Evolutionary conservation across 2,113 vertebrate genomes (phyloP).

Genomic region (Brachypteracias leptosomus): DNA sequence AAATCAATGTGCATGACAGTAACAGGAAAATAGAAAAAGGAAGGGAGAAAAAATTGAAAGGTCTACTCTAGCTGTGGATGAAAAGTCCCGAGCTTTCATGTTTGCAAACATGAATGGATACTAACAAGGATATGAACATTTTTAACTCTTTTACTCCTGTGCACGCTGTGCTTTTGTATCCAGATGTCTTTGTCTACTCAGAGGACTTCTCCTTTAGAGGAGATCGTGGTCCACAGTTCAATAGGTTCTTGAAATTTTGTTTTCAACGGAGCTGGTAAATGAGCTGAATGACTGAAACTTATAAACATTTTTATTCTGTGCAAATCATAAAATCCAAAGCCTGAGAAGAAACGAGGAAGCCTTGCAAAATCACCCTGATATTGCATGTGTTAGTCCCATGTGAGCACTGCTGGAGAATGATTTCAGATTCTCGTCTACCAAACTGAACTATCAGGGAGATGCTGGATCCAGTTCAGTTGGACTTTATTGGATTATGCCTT

Average conservation of each 20-base stretch:
- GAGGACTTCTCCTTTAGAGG: neutral
- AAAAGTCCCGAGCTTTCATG: neutral
- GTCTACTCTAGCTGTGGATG: neutral
- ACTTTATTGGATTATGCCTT: neutral
- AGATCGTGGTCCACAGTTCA: neutral
- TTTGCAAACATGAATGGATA: neutral
- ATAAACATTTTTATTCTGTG: neutral
- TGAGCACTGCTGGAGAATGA: neutral
- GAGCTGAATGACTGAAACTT: neutral
- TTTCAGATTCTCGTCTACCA: neutral
- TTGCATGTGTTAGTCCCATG: neutral
- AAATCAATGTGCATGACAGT: neutral
- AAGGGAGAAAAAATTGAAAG: neutral
- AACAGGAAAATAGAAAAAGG: neutral
- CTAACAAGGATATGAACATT: neutral
- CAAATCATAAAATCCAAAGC: neutral
- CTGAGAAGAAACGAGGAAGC: neutral
- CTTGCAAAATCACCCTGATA: neutral
- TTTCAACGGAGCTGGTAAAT: neutral
- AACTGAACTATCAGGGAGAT: neutral
- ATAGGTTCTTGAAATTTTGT: neutral
- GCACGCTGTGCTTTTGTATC: neutral
- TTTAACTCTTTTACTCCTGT: neutral
- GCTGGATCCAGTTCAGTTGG: neutral
- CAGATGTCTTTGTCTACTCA: neutral